Conservation (phyloP, 2,113 vertebrate genomes). For the Lipophrys pholis region DNA sequence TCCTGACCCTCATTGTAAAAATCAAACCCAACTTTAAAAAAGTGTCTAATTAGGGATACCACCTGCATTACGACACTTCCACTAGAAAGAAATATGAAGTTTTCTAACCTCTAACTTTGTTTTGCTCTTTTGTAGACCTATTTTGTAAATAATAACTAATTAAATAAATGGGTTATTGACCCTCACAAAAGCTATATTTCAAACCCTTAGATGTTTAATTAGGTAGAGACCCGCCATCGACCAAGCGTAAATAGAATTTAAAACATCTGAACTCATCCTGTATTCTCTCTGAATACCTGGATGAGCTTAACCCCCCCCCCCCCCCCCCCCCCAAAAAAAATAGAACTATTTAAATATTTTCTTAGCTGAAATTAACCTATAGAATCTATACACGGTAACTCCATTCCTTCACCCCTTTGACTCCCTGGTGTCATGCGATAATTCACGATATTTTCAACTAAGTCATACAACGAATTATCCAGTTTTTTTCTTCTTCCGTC, state of each 20-base stretch:
- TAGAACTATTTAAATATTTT: constrained; percentile 4
- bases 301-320: no score
- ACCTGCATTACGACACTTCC: constrained; percentile 19
- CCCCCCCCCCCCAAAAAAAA: no score
- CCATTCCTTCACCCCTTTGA: not conserved
- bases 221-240: not conserved
- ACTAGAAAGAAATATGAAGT: constrained; percentile 22
- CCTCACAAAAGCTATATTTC: constrained; percentile 1
- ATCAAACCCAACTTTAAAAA: constrained; percentile 9
- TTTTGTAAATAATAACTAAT: not conserved
- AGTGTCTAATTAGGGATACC: constrained; percentile 41
- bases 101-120: constrained; percentile 36
- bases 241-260: no score
- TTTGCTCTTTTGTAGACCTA: constrained; percentile 11
- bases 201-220: constrained; percentile 42
- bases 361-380: constrained; percentile 9
- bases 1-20: constrained; percentile 1
- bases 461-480: constrained; percentile 5
- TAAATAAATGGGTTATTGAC: not conserved
- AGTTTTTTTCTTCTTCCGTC: not conserved
- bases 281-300: not conserved
- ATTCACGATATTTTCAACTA: constrained; percentile 13
- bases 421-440: constrained; percentile 22
- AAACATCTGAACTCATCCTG: constrained; percentile 10
- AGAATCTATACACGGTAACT: constrained; percentile 10